phyloP scores from a whole-genome alignment of 2,888 invertebrate genomes.

The Masnerella sp. region DNA sequence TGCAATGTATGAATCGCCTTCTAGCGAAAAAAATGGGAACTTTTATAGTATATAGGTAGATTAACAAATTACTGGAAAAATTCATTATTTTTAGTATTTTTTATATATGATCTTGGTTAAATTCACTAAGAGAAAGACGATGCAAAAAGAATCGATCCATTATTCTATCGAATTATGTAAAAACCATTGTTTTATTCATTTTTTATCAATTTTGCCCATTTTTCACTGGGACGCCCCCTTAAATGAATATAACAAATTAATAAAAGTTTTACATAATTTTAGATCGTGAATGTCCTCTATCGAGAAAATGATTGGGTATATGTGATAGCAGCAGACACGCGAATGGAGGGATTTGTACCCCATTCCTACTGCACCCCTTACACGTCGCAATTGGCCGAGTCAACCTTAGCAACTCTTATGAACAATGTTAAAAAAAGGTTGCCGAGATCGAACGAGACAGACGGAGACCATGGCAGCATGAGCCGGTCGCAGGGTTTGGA shows the following conservation, averaged over 20 bases:
- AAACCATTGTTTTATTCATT: neutral
- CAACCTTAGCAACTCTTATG: constrained; percentile 80
- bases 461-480: constrained; percentile 69
- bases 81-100: neutral
- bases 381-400: constrained; percentile 86
- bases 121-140: no score
- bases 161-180: no score
- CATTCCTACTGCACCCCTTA: constrained; percentile 95
- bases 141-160: no score
- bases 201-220: no score
- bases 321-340: constrained; percentile 92
- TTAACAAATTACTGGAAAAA: neutral
- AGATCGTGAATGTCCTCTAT: constrained; percentile 94
- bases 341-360: constrained; percentile 96
- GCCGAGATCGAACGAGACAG: constrained; percentile 80
- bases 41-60: no score
- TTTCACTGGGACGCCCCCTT: no score
- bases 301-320: constrained; percentile 98
- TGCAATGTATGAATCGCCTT: no score
- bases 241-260: constrained; percentile 12
- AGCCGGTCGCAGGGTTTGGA: constrained; percentile 72
- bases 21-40: no score
- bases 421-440: constrained; percentile 89
- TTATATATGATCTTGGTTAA: no score
- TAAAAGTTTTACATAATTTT: neutral